Percentiles rank a stretch among this genome's conserved stretches.
These are phyloP conservation scores for Microplitis manilae DNA, from an alignment of 2,888 invertebrate species.

Conservation along the genomic window DNA sequence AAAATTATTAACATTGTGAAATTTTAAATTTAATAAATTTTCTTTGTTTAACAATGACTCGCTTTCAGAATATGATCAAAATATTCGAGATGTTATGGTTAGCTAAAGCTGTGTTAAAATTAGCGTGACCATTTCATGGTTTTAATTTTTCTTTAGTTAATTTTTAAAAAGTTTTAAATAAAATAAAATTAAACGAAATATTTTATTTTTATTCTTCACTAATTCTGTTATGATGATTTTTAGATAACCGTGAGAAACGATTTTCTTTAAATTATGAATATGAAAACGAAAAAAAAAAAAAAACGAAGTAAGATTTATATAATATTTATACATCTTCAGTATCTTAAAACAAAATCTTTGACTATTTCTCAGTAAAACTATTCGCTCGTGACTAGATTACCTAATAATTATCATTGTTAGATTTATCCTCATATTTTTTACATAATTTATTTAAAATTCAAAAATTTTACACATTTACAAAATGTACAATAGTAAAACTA, in stretches of 20 bases:
- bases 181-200: neutral
- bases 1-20: no score
- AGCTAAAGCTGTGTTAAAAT: slow-evolving; percentile 30
- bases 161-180: neutral
- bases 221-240: neutral
- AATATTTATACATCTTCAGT: neutral
- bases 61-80: slow-evolving; percentile 15
- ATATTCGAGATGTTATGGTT: slow-evolving; percentile 17
- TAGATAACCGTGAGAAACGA: slow-evolving; percentile 24
- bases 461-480: neutral
- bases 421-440: neutral
- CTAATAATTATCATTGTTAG: neutral
- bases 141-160: slow-evolving; percentile 4
- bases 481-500: neutral
- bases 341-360: slow-evolving; percentile 10
- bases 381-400: neutral
- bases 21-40: no score
- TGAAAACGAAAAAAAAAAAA: neutral
- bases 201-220: neutral
- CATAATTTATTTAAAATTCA: neutral
- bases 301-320: neutral
- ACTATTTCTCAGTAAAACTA: neutral
- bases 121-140: slow-evolving; percentile 48
- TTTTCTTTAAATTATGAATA: neutral
- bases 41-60: neutral